Percentiles rank a stretch among this genome's conserved stretches.
Conservation (phyloP, 1,140 invertebrate genomes). For the Cherax destructor region DNA sequence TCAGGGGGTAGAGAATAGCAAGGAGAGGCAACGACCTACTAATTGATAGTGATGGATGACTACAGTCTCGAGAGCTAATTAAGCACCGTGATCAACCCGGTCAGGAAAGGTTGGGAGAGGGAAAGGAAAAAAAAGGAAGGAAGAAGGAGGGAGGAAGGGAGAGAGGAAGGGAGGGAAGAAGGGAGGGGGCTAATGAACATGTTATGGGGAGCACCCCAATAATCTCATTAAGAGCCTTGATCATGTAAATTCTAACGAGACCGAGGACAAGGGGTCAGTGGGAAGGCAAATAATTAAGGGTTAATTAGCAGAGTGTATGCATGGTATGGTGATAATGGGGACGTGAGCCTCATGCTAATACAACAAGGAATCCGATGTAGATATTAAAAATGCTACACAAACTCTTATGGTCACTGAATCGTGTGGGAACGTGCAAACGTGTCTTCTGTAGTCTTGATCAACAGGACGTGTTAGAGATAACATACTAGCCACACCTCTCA, state of each 20-base stretch:
- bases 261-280: background rate
- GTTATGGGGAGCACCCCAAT: slow-evolving; percentile 3
- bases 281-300: background rate
- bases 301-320: background rate
- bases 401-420: too few species aligned
- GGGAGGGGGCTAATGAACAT: background rate
- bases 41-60: background rate
- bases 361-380: background rate
- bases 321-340: background rate
- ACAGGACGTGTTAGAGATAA: too few species aligned
- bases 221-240: slow-evolving; percentile 11
- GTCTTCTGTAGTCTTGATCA: too few species aligned
- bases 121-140: too few species aligned
- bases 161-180: too few species aligned
- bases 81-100: background rate
- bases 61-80: background rate
- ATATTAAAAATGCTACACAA: too few species aligned
- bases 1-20: background rate
- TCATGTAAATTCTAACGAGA: background rate
- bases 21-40: background rate
- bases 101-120: too few species aligned
- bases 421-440: too few species aligned
- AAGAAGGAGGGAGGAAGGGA: too few species aligned
- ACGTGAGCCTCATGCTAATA: background rate
- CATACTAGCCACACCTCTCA: too few species aligned